phyloP scores from a whole-genome alignment of 1,140 invertebrate species.

The Bombus confusus region DNA sequence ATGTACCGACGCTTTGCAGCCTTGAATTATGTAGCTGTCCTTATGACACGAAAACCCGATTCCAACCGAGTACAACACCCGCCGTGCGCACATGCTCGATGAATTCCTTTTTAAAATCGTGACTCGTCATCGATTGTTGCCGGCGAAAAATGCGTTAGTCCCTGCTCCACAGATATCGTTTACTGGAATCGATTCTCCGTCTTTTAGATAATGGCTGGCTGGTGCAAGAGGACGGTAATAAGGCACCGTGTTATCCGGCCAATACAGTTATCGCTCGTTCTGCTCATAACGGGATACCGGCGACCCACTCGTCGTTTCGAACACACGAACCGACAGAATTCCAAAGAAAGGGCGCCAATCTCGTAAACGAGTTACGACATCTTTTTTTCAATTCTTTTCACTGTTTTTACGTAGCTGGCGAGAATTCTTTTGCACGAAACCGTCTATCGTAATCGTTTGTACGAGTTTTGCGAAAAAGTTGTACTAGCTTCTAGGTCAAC shows the following conservation, averaged over 20 bases:
- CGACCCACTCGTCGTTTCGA: conserved; percentile 76
- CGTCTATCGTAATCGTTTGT: neutral
- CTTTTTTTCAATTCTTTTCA: neutral
- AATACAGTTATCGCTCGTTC: conserved; percentile 81
- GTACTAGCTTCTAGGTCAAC: neutral
- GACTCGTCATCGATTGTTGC: neutral
- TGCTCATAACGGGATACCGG: conserved; percentile 77
- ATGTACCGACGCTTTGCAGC: conserved; percentile 59
- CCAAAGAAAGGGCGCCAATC: conserved; percentile 54
- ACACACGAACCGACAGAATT: conserved; percentile 55
- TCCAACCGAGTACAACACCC: conserved; percentile 47
- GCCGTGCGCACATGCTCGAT: neutral
- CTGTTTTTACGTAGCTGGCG: neutral
- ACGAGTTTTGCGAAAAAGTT: neutral
- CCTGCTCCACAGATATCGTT: neutral
- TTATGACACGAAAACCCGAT: conserved; percentile 81
- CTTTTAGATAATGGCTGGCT: conserved; percentile 49
- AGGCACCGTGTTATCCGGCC: conserved; percentile 75
- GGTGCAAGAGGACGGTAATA: conserved; percentile 59
- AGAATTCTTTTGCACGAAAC: neutral
- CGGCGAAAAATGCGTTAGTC: neutral
- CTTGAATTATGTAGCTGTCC: conserved; percentile 77
- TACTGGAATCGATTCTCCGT: conserved; percentile 20
- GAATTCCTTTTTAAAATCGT: conserved; percentile 36
- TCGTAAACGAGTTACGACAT: conserved; percentile 18